Conservation (phyloP, 2,797 vertebrate species). For the Lacerta bilineata region DNA sequence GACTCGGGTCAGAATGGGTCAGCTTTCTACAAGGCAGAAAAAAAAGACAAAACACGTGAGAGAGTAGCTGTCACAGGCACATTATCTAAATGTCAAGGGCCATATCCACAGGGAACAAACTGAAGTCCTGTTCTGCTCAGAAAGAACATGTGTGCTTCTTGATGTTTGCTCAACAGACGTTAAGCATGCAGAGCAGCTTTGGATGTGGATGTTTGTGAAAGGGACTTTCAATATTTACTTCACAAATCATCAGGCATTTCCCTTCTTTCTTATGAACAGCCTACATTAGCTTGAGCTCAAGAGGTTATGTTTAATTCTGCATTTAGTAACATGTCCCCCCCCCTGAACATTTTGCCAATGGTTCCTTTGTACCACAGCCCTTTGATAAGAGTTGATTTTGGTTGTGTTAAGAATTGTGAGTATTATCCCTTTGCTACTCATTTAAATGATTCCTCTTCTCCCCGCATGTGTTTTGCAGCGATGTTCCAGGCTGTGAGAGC, state of each 20-base stretch:
- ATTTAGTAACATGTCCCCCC: neutral
- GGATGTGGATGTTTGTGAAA: neutral
- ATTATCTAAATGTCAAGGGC: neutral
- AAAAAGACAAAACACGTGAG: neutral
- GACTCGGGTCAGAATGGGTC: neutral
- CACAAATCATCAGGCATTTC: neutral
- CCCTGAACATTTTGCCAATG: neutral
- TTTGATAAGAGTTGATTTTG: neutral
- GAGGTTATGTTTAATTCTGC: neutral
- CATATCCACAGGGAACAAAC: neutral
- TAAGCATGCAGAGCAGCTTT: too few relatives aligned
- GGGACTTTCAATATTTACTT: neutral
- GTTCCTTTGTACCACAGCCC: neutral
- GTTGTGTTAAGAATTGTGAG: neutral
- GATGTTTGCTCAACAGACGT: neutral
- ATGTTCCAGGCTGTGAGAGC: conserved; percentile 91
- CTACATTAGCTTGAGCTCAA: neutral
- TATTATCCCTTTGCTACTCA: neutral
- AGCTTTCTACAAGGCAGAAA: neutral
- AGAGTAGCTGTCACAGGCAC: neutral
- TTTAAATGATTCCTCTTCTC: accelerated
- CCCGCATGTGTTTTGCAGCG: conserved; percentile 73
- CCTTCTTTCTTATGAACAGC: neutral
- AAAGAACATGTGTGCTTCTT: neutral
- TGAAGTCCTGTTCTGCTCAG: neutral